Evolutionary conservation across 1,140 invertebrate genomes (phyloP).

Genomic region (Mercenaria mercenaria): DNA sequence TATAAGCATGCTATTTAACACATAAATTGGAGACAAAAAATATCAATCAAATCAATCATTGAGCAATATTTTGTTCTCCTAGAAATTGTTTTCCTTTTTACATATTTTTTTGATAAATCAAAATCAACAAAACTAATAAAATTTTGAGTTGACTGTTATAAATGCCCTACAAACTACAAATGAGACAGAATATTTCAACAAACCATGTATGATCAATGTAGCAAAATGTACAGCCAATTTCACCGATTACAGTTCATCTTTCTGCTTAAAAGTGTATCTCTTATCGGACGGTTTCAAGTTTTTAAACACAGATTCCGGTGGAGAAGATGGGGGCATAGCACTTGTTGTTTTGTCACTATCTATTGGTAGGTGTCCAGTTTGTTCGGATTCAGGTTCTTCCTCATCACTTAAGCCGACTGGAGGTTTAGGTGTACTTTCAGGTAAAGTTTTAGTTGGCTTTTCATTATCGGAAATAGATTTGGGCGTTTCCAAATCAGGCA

Average conservation of each 20-base stretch:
- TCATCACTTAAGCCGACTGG: background rate
- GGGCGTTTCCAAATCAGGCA: background rate
- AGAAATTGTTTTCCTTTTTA: no score
- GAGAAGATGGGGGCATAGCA: conserved; percentile 90
- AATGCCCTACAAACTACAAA: no score
- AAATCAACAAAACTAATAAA: no score
- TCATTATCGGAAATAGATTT: background rate
- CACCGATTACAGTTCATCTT: conserved; percentile 57
- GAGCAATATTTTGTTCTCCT: no score
- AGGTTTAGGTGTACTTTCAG: background rate
- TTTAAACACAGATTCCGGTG: conserved; percentile 99
- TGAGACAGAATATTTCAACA: background rate
- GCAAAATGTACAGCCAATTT: background rate
- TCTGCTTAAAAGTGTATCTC: conserved; percentile 93
- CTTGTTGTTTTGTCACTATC: conserved; percentile 27
- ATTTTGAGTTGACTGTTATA: no score
- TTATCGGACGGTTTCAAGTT: conserved; percentile 98
- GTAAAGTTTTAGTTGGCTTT: background rate
- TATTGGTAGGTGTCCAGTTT: conserved; percentile 14
- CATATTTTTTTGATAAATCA: no score
- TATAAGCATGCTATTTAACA: no score
- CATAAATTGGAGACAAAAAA: no score
- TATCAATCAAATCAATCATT: no score
- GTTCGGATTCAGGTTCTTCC: background rate
- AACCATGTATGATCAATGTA: background rate